Evolutionary conservation across 2,113 vertebrate genomes (phyloP).

Genomic region (Ariopsis seemanni): DNA sequence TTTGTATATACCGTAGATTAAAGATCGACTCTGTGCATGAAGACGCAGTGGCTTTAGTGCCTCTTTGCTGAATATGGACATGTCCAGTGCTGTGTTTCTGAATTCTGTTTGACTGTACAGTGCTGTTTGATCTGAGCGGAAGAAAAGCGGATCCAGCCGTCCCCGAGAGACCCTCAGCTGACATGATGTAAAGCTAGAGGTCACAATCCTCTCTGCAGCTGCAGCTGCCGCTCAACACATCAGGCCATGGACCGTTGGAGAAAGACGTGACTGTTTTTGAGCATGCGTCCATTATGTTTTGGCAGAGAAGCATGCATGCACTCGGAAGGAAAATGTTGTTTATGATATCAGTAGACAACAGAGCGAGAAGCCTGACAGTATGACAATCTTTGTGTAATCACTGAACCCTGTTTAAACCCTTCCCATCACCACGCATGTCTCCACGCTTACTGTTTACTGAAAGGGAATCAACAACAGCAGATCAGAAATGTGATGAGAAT

Average conservation of each 20-base stretch:
- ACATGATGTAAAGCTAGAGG: slow-evolving; percentile 61
- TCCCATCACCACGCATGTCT: not conserved
- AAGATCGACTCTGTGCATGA: slow-evolving; percentile 41
- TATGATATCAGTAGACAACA: slow-evolving; percentile 7
- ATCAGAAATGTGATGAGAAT: not conserved
- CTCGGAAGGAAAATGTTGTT: slow-evolving; percentile 8
- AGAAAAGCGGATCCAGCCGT: slow-evolving; percentile 57
- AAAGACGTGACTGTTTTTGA: not conserved
- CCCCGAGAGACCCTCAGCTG: slow-evolving; percentile 64
- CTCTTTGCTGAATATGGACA: slow-evolving; percentile 28
- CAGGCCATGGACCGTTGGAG: not conserved
- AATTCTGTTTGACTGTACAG: slow-evolving; percentile 66
- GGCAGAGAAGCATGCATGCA: slow-evolving; percentile 12
- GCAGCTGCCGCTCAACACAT: slow-evolving; percentile 2
- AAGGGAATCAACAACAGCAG: not conserved
- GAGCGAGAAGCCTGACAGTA: slow-evolving; percentile 27
- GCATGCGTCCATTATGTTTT: slow-evolving; percentile 16
- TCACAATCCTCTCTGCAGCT: slow-evolving; percentile 50
- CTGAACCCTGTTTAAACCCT: not conserved
- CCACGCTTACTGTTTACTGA: not conserved
- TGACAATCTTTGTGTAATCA: slow-evolving; percentile 37
- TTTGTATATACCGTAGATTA: slow-evolving; percentile 54
- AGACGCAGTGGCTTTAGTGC: slow-evolving; percentile 39
- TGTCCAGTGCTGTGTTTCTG: slow-evolving; percentile 54
- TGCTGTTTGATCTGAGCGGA: slow-evolving; percentile 64